A percentile compares a stretch with the other conserved stretches of the same genome.
These are phyloP conservation scores for Felis chaus DNA, from an alignment of 2,113 vertebrate species.

Conservation along the genomic window DNA sequence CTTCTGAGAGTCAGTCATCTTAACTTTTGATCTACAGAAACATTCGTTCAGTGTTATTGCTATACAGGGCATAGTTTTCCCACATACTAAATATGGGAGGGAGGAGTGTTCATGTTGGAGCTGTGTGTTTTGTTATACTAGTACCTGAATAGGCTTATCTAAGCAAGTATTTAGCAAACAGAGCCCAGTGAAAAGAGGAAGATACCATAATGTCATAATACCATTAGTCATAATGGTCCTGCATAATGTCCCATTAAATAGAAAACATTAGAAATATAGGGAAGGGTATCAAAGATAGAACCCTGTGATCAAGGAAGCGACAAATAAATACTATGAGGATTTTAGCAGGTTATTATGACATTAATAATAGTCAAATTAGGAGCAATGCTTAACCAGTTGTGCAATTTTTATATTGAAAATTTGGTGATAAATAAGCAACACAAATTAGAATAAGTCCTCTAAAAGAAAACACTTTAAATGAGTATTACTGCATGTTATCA, in stretches of 20 bases:
- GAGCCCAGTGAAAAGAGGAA: background rate
- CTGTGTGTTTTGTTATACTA: background rate
- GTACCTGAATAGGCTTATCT: background rate
- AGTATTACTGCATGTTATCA: background rate
- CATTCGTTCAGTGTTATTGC: background rate
- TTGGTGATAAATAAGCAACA: background rate
- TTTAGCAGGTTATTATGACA: background rate
- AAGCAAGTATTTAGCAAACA: conserved; percentile 10
- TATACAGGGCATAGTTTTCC: background rate
- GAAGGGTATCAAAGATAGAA: background rate
- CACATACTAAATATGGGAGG: background rate
- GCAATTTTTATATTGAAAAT: background rate
- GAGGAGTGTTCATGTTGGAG: background rate
- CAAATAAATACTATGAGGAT: background rate
- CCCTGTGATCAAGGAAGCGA: background rate
- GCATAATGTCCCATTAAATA: background rate
- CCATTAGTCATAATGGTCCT: background rate
- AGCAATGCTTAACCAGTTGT: background rate
- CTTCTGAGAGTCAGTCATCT: background rate
- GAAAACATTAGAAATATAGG: background rate
- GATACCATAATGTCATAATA: background rate
- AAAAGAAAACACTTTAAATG: background rate
- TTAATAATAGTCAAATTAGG: conserved; percentile 11
- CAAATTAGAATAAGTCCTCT: background rate
- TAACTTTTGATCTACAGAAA: background rate